phyloP scores from a whole-genome alignment of 2,797 vertebrate genomes.

The Cyprinella venusta region DNA sequence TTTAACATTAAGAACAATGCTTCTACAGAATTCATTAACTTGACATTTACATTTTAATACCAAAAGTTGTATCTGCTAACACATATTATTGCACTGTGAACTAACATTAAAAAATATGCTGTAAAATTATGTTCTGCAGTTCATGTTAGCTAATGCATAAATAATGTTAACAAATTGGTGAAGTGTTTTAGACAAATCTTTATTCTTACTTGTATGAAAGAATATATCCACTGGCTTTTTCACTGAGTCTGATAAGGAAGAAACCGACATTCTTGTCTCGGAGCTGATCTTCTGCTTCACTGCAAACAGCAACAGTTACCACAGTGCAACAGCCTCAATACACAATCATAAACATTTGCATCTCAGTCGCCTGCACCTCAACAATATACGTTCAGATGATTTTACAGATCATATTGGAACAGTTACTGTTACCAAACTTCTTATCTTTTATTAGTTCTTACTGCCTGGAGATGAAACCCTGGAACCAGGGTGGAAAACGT shows the following conservation, averaged over 20 bases:
- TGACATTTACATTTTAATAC: neutral
- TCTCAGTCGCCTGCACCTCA: neutral
- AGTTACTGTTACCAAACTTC: neutral
- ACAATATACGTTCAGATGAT: neutral
- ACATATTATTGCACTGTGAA: neutral
- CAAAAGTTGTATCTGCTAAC: neutral
- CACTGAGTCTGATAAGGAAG: slow-evolving; percentile 86
- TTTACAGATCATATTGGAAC: neutral
- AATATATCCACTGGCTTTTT: slow-evolving; percentile 82
- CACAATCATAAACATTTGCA: slow-evolving; percentile 26
- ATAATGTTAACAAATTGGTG: neutral
- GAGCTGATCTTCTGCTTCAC: slow-evolving; percentile 82
- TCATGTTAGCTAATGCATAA: neutral
- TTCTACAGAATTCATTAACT: neutral
- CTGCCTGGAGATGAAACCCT: slow-evolving; percentile 82
- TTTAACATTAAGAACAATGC: neutral
- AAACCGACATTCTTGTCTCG: slow-evolving; percentile 77
- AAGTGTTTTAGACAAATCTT: neutral
- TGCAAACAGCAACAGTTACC: slow-evolving; percentile 59
- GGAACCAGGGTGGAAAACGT: slow-evolving; percentile 83
- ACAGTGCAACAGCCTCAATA: neutral
- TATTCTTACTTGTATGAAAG: slow-evolving; percentile 84
- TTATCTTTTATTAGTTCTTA: slow-evolving; percentile 68
- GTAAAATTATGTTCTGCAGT: neutral
- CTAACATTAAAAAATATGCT: neutral